Percentiles rank a stretch among this genome's conserved stretches.
phyloP scores from a whole-genome alignment of 1,140 invertebrate genomes.

The Lepidotrigona ventralis region DNA sequence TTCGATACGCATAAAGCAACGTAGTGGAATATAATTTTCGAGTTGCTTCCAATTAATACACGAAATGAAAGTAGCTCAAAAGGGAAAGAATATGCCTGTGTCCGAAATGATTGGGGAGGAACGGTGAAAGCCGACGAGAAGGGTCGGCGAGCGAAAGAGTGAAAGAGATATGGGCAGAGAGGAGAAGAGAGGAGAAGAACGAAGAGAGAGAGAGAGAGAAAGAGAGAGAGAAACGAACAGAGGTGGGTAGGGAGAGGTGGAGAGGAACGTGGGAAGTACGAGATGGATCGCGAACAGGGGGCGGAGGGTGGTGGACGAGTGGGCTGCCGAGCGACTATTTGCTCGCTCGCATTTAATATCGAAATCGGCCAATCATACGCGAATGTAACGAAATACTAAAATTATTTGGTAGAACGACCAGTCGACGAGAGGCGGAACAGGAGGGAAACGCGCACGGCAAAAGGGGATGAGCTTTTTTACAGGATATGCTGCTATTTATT shows the following conservation, averaged over 20 bases:
- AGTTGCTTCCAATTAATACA: slow-evolving; percentile 69
- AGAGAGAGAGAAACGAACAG: slow-evolving; percentile 29
- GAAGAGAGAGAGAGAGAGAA: neutral
- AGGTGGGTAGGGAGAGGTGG: slow-evolving; percentile 7
- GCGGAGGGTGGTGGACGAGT: slow-evolving; percentile 42
- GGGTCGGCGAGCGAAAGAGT: neutral
- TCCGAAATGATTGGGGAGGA: slow-evolving; percentile 16
- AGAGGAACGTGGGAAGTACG: slow-evolving; percentile 21
- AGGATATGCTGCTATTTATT: slow-evolving; percentile 41
- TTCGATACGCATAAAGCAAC: slow-evolving; percentile 59
- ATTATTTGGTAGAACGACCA: slow-evolving; percentile 54
- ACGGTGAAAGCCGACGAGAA: neutral
- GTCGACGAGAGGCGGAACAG: neutral
- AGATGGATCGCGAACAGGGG: slow-evolving; percentile 15
- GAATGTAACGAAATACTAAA: slow-evolving; percentile 64
- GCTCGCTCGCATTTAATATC: slow-evolving; percentile 66
- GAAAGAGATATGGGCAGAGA: neutral
- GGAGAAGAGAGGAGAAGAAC: slow-evolving; percentile 13
- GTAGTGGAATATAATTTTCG: slow-evolving; percentile 66
- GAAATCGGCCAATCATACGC: slow-evolving; percentile 65
- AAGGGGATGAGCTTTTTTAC: slow-evolving; percentile 15
- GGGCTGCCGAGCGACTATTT: slow-evolving; percentile 59
- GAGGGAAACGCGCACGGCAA: neutral
- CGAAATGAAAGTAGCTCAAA: slow-evolving; percentile 56
- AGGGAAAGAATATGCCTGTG: slow-evolving; percentile 54